Evolutionary conservation across 2,113 vertebrate genomes (phyloP), one percentile per base, ranked within the genome.

Genomic region (Rissa tridactyla): DNA sequence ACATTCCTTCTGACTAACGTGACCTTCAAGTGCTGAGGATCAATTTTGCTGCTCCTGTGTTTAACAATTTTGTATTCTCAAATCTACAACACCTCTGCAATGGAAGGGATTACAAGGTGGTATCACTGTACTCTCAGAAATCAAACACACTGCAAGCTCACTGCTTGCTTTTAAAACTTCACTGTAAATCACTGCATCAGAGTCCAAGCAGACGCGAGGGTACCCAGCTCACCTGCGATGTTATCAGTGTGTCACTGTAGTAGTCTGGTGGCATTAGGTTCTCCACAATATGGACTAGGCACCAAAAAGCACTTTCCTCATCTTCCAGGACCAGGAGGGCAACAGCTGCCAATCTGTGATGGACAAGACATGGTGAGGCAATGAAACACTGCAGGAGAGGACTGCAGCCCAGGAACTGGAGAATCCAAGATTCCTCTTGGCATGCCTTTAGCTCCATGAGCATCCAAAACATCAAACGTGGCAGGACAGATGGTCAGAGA

Each of bases 291-390:
- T 99, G 98, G 76, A 99, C 98, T 51, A 99, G 96, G 94, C 99
- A 99, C 99, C 99, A 99, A 98, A 99, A 99, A 55, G 99, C 98
- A 6, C 98, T 99, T 88, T 99, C 99, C 52, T 99, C 99, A 36
- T 98, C 98, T 90, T 99, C 98, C 38, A 99, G 98, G 36, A 99
- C 98, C 62, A 99, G 96, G 19, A 99, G 98, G 23, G 99, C 98
- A 7, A 99, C 95, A 91, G 99, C 99, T 1, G 99, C 99, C 97
- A 99, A 76, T 94, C 99, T 99, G 96, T 27, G 68, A 95, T 10
- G 29, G 47, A 86, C 25, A 89, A 94, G 58, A 94, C 19, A 89
- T 2, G 6, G 10, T 85, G 17, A 96, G 42, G 19, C 23, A 96
- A 91, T 51, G 23, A 47, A 58, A 5, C 20, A 38, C 23, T 54